Evolutionary conservation across 30 jellyfish, hydroid and myxozoan genomes (phyloP), one percentile per base, ranked within the genome.

Genomic region (Aurelia aurita): DNA sequence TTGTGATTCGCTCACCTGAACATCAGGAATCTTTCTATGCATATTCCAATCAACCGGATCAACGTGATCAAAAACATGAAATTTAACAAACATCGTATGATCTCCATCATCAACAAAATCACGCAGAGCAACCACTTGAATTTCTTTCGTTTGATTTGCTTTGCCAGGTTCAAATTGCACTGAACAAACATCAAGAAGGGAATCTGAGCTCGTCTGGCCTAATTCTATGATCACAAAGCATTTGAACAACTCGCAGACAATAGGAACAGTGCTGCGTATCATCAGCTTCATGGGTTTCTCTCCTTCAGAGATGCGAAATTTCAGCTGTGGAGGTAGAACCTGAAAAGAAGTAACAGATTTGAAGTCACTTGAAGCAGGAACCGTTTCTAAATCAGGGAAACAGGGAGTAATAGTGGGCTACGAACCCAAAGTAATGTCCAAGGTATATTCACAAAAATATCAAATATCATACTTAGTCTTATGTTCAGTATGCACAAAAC

Each of bases 51-150:
- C 98, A 5, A 84, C 88, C 2, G 98, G 98, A 74, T 93, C 98
- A 32, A 82, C 62, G 87, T 74, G 96, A 34, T 81, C 96, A 46
- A 87, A 88, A 32, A 93, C 54, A 21, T 73, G 87, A 21, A 87
- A 79, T 55, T 87, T 76, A 20, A 93, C 82, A 57, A 19, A 26
- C 98, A 93, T 93, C 28, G 85, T 80, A 55, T 82, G 96, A 69
- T 86, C 91, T 2, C 98, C 98, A 87, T 87, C 98, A 64, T 93
- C 87, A n/a, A 87, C 86, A 66, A 93, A 93, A 76, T 93, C 98
- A 16, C 98, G 77, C 67, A 88, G 65, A 10, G 97, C 98, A 46
- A 87, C 96, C 18, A 93, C 97, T 57, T 82, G 84, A 18, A 93
- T 51, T 29, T 53, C 89, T 19, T 82, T 89, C 23, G 96, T 81